Base-by-base conservation (phyloP, 2,888 invertebrate genomes). In the Apocheima hispidaria region DNA sequence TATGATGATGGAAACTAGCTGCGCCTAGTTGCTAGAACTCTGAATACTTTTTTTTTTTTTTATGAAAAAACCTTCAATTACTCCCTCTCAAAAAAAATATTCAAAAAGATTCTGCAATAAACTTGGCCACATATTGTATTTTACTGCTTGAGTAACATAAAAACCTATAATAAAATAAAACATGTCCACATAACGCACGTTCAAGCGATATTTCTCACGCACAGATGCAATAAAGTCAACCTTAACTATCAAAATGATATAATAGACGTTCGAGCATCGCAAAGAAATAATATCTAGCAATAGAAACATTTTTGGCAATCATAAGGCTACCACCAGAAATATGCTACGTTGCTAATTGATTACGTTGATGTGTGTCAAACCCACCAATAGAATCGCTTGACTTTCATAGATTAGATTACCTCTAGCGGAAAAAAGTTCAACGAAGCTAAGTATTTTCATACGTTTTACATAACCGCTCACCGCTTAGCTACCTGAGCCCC, bases 201-300 rank as follows among this genome's bases (percentile, higher is more conserved):
- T 38, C 49, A 16, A 46, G 56, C 60, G 33, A 65, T 65, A 68
- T 65, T 59, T 68, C 52, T 49, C 50, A 53, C 56, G 55, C 53
- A 56, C 59, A 53, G 41, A 43, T 58, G 61, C 40, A 51, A 66
- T 69, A 64, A 68, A 58, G 50, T 56, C 48, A 38, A 38, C 55
- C 59, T 61, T 57, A 51, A 63, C 60, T 56, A 61, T 63, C 48
- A 48, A 52, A 61, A 56, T 57, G 43, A 62, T 49, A 60, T 60
- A 58, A 43, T 53, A 35, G 36, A 35, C 33, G 40, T 21, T 43
- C 40, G 20, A 40, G 40, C 51, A 41, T 35, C 20, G 46, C 55
- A 38, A 38, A 55, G 35, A 43, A 43, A 28, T 43, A 35, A 46
- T 46, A 50, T 43, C n/a, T 43, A 20, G 20, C 18, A 20, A 40